Evolutionary conservation across 2,888 invertebrate genomes (phyloP), one percentile per base, ranked within the genome.

Genomic region (Mimumesa dahlbomi): DNA sequence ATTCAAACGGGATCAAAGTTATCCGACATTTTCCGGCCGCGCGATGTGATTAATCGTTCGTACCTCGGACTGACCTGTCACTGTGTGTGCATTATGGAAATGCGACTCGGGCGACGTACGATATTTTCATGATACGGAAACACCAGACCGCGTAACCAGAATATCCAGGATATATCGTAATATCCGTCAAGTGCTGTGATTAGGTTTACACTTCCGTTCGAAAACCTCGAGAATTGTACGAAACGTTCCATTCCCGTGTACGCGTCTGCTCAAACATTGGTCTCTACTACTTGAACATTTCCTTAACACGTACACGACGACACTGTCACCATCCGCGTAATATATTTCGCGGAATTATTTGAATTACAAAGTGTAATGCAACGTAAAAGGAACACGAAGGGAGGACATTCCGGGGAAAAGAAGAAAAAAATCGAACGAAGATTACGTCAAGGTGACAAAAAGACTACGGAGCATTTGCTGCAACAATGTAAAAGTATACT

Each of bases 51-150:
- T 68, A 74, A 74, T 63, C 69, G 65, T 43, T 49, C 19, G 62
- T 21, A 54, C 46, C 58, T 58, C 43, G 54, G 45, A 43, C 36
- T 43, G 58, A 36, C 34, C 56, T 61, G 59, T 66, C 56, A 36
- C 48, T 21, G 53, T 5, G 53, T 5, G n/a, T 40, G 49, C 59
- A 72, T 75, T 75, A 76, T 76, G 75, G 67, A 72, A 72, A 68
- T 67, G 59, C 48, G 50, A 34, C 40, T 59, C 53, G 53, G 21
- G 36, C 14, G 54, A 40, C 43, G 22, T n/a, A 18, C 49, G 52
- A 52, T 63, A 59, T 57, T 75, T 71, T 64, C 59, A 43, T 31
- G 66, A 48, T 50, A 38, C 48, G 63, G 16, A 53, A 48, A 53
- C 48, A 46, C 38, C 34, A 53, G 56, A 31, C 36, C 36, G 63